Conservation (phyloP, 2,113 vertebrate genomes). For the Tachycineta bicolor region DNA sequence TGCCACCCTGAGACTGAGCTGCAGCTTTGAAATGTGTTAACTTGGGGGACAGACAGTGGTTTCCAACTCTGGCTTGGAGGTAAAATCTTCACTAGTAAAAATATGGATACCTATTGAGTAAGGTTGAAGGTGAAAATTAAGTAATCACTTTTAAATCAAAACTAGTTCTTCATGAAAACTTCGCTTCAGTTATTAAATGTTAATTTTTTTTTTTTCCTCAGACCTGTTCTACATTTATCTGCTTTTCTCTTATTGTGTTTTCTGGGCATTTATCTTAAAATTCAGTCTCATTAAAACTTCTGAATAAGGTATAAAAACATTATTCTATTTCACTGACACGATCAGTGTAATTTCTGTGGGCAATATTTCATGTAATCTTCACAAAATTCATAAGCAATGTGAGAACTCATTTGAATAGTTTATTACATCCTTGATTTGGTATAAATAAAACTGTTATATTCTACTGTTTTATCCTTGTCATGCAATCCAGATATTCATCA, state of each 20-base stretch:
- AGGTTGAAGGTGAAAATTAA: background rate
- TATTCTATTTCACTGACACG: background rate
- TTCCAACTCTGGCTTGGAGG: background rate
- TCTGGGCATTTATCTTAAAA: background rate
- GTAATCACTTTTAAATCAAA: background rate
- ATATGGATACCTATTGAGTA: background rate
- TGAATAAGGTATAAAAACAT: background rate
- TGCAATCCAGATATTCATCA: background rate
- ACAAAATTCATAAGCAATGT: background rate
- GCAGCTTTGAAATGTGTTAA: background rate
- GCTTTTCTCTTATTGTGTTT: background rate
- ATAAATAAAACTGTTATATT: conserved; percentile 8
- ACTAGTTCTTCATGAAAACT: background rate
- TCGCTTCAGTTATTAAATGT: background rate
- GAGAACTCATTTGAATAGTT: conserved; percentile 32
- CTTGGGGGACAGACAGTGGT: background rate
- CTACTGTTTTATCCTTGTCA: background rate
- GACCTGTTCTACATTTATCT: background rate
- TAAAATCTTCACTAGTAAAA: background rate
- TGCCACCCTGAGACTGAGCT: background rate
- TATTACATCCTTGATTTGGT: background rate
- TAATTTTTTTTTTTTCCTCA: background rate
- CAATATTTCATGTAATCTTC: background rate
- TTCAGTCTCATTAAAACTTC: background rate
- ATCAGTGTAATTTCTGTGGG: background rate